A percentile compares a stretch with the other conserved stretches of the same genome.
phyloP scores from a whole-genome alignment of 2,113 vertebrate genomes.

The Pontoporia blainvillei region DNA sequence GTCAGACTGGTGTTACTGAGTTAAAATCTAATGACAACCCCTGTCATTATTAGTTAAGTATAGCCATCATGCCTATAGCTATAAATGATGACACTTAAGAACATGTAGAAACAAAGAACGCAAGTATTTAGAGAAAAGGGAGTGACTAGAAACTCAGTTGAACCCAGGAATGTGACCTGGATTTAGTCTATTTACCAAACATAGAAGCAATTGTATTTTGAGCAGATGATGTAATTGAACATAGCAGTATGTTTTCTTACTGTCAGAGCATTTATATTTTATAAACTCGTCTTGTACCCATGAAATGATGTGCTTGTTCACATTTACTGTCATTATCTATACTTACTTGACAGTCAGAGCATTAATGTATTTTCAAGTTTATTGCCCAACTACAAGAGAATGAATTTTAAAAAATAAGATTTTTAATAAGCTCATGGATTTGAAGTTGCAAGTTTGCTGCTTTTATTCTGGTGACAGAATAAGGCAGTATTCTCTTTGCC shows the following conservation, averaged over 20 bases:
- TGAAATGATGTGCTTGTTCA: conserved; percentile 31
- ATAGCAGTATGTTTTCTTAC: conserved; percentile 71
- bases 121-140: conserved; percentile 79
- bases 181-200: conserved; percentile 76
- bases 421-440: conserved; percentile 31
- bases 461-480: not conserved
- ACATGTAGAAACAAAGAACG: conserved; percentile 81
- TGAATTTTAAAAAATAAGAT: conserved; percentile 37
- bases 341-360: conserved; percentile 34
- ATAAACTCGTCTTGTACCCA: conserved; percentile 38
- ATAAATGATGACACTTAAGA: conserved; percentile 79
- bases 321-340: conserved; percentile 52
- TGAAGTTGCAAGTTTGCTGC: conserved; percentile 16
- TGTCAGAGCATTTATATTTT: conserved; percentile 61
- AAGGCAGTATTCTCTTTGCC: not conserved
- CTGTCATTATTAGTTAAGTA: conserved; percentile 86
- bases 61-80: conserved; percentile 79
- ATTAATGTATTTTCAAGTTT: conserved; percentile 42
- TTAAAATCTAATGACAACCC: conserved; percentile 86
- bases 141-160: conserved; percentile 76
- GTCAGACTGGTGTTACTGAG: conserved; percentile 88
- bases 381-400: conserved; percentile 7
- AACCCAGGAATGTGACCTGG: conserved; percentile 83
- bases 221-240: conserved; percentile 66
- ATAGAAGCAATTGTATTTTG: conserved; percentile 70